Conservation (phyloP, 2,797 vertebrate species). For the Sphenodon punctatus region DNA sequence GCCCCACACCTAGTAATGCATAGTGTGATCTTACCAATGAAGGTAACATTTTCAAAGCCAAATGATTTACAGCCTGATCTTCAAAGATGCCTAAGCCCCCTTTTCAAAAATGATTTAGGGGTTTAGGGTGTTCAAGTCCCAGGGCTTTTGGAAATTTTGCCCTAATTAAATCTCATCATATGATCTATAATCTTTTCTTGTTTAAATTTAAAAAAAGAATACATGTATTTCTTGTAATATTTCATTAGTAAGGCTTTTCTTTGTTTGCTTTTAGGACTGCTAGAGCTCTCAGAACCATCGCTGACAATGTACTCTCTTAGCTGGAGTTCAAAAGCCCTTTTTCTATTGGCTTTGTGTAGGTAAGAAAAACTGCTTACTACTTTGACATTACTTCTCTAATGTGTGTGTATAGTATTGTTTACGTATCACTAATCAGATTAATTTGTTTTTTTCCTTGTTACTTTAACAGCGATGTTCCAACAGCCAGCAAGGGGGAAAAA, state of each 20-base stretch:
- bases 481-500: background rate
- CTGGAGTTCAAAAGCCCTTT: conserved; percentile 27
- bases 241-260: background rate
- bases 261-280: conserved; percentile 24
- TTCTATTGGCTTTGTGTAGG: conserved; percentile 48
- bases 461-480: too few relatives aligned
- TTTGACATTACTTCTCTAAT: background rate
- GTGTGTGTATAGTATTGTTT: background rate
- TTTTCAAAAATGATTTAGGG: too few relatives aligned
- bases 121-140: too few relatives aligned
- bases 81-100: too few relatives aligned
- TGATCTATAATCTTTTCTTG: background rate
- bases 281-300: conserved; percentile 11
- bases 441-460: too few relatives aligned
- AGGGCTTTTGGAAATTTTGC: background rate
- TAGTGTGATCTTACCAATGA: too few relatives aligned
- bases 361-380: conserved; percentile 28
- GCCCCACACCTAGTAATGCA: too few relatives aligned
- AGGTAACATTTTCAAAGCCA: too few relatives aligned
- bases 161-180: background rate
- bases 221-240: background rate
- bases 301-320: conserved; percentile 37
- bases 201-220: too few relatives aligned
- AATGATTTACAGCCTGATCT: too few relatives aligned
- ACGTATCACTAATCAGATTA: background rate